A percentile compares a stretch with the other conserved stretches of the same genome.
These are phyloP conservation scores for Aspidiotus rigidus DNA, from an alignment of 2,888 invertebrate genomes.

Conservation along the genomic window DNA sequence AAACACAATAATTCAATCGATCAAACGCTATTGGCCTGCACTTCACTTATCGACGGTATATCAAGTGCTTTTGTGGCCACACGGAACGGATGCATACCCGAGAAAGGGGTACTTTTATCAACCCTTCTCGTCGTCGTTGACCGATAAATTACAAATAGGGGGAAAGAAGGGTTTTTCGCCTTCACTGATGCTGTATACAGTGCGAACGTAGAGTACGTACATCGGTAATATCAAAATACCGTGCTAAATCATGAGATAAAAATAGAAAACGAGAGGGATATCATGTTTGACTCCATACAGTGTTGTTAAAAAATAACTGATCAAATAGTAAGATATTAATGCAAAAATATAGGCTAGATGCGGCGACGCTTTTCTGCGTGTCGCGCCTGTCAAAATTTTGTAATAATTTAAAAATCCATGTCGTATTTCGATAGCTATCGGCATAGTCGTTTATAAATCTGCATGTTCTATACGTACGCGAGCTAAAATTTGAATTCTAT, in stretches of 20 bases:
- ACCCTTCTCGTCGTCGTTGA: slow-evolving; percentile 19
- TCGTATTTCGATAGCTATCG: slow-evolving; percentile 22
- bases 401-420: slow-evolving; percentile 24
- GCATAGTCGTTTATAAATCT: slow-evolving; percentile 8
- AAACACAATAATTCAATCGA: slow-evolving; percentile 11
- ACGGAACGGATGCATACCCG: slow-evolving; percentile 17
- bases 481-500: too few species aligned
- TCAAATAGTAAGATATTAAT: slow-evolving; percentile 20
- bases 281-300: slow-evolving; percentile 3
- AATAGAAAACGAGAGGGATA: background rate
- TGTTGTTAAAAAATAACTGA: slow-evolving; percentile 8
- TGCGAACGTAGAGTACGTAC: background rate
- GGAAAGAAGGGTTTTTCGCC: background rate
- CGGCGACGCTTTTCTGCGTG: background rate
- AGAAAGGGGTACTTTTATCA: slow-evolving; percentile 31
- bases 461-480: too few species aligned
- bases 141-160: slow-evolving; percentile 26
- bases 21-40: background rate
- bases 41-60: slow-evolving; percentile 9
- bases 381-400: slow-evolving; percentile 16
- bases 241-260: slow-evolving; percentile 7
- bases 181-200: too few species aligned
- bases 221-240: slow-evolving; percentile 11
- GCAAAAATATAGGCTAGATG: slow-evolving; percentile 8
- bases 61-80: slow-evolving; percentile 32